Percentiles rank a stretch among this genome's conserved stretches.
These are phyloP conservation scores for Ips typographus DNA, from an alignment of 1,140 invertebrate genomes.

Conservation along the genomic window DNA sequence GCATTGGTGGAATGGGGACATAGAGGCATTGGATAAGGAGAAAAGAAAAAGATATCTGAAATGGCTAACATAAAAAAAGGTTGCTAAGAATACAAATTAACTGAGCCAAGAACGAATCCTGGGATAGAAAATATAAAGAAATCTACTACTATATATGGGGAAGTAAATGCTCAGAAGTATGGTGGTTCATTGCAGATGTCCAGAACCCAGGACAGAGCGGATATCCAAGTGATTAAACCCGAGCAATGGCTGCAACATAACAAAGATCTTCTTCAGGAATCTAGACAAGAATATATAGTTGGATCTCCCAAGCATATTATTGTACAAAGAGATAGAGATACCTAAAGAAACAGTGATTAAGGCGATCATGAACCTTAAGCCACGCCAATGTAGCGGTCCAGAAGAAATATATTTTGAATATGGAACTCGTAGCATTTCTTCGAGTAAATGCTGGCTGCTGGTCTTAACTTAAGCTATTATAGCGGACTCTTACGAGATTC, in stretches of 20 bases:
- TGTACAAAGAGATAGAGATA: too few relatives aligned
- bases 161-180: constrained; percentile 2
- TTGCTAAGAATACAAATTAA: not conserved
- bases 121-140: not conserved
- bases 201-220: not conserved
- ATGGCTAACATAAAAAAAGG: not conserved
- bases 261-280: not conserved
- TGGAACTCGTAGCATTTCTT: too few relatives aligned
- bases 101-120: not conserved
- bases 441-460: too few relatives aligned
- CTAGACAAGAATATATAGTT: constrained; percentile 1
- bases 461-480: too few relatives aligned
- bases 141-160: not conserved
- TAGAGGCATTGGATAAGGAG: too few relatives aligned
- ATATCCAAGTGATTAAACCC: constrained; percentile 2
- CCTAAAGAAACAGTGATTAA: too few relatives aligned
- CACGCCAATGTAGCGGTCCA: too few relatives aligned
- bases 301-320: not conserved
- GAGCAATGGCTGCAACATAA: not conserved
- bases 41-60: too few relatives aligned
- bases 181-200: not conserved
- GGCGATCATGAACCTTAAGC: too few relatives aligned
- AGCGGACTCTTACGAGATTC: too few relatives aligned
- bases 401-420: too few relatives aligned
- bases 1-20: too few relatives aligned